These are phyloP conservation scores for Pseudomyrmex cubaensis DNA, from an alignment of 1,140 invertebrate species.

Conservation along the genomic window DNA sequence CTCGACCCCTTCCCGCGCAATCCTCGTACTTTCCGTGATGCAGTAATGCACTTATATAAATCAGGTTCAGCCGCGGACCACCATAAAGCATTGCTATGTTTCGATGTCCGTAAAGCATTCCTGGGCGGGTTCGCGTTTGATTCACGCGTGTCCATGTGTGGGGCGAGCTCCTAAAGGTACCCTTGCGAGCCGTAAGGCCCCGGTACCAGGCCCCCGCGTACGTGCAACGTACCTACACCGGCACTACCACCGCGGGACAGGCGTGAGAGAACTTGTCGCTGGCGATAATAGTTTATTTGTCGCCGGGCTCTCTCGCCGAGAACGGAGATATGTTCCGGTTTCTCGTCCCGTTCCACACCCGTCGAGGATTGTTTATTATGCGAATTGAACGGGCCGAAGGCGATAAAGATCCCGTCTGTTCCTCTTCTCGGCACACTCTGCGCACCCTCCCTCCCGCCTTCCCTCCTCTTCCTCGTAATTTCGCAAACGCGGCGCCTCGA, in stretches of 20 bases:
- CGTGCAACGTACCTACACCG: slow-evolving; percentile 50
- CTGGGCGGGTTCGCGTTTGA: slow-evolving; percentile 84
- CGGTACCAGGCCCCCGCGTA: slow-evolving; percentile 17
- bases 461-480: slow-evolving; percentile 22
- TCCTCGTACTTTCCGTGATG: slow-evolving; percentile 67
- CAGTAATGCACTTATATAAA: slow-evolving; percentile 86
- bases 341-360: slow-evolving; percentile 78
- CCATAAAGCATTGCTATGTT: slow-evolving; percentile 86
- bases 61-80: slow-evolving; percentile 85
- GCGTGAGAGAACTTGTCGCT: slow-evolving; percentile 85
- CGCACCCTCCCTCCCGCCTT: background rate
- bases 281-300: slow-evolving; percentile 86
- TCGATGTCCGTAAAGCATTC: slow-evolving; percentile 85
- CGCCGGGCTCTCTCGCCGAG: slow-evolving; percentile 75
- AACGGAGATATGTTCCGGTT: slow-evolving; percentile 84
- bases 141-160: slow-evolving; percentile 82
- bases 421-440: slow-evolving; percentile 66
- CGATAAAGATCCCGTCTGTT: slow-evolving; percentile 83
- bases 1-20: slow-evolving; percentile 16
- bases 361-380: slow-evolving; percentile 84
- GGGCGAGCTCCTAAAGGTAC: slow-evolving; percentile 77
- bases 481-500: slow-evolving; percentile 35
- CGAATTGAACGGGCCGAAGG: slow-evolving; percentile 84
- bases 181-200: slow-evolving; percentile 55
- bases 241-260: slow-evolving; percentile 69